These are phyloP conservation scores for Hippocampus zosterae DNA, from an alignment of 2,113 vertebrate genomes.

Conservation along the genomic window DNA sequence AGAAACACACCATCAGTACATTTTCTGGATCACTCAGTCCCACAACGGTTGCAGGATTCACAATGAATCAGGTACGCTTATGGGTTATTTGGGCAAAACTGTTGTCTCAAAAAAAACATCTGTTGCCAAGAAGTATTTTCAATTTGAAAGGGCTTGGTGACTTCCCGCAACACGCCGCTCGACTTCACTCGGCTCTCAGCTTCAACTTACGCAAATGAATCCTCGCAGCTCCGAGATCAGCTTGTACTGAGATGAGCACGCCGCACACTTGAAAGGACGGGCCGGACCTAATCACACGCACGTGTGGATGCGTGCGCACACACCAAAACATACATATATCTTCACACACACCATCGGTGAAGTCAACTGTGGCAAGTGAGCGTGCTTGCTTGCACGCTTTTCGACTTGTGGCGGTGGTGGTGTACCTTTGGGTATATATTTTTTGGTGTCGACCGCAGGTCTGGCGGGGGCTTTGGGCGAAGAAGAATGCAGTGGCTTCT, in stretches of 20 bases:
- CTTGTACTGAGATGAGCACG: slow-evolving; percentile 42
- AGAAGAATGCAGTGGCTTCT: neutral
- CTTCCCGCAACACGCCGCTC: neutral
- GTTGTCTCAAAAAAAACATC: too few species aligned
- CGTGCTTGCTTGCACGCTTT: too few species aligned
- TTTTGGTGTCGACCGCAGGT: neutral
- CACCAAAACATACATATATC: neutral
- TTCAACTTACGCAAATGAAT: slow-evolving; percentile 60
- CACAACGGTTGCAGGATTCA: too few species aligned
- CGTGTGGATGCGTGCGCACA: neutral
- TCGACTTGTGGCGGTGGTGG: neutral
- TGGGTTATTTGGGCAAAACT: too few species aligned
- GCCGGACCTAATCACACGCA: slow-evolving; percentile 16
- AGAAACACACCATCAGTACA: too few species aligned
- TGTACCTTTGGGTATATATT: slow-evolving; percentile 32
- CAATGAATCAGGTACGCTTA: too few species aligned
- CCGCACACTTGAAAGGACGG: slow-evolving; percentile 26
- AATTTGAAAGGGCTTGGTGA: too few species aligned
- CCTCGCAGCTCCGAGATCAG: slow-evolving; percentile 47
- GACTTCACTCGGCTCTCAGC: neutral
- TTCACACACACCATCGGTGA: too few species aligned
- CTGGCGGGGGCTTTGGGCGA: neutral
- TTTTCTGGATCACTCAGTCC: too few species aligned
- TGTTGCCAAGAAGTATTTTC: too few species aligned
- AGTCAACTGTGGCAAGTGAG: too few species aligned